Evolutionary conservation across 1,140 invertebrate species (phyloP), one percentile per base, ranked within the genome.

Genomic region (Ostrea denselamellosa): DNA sequence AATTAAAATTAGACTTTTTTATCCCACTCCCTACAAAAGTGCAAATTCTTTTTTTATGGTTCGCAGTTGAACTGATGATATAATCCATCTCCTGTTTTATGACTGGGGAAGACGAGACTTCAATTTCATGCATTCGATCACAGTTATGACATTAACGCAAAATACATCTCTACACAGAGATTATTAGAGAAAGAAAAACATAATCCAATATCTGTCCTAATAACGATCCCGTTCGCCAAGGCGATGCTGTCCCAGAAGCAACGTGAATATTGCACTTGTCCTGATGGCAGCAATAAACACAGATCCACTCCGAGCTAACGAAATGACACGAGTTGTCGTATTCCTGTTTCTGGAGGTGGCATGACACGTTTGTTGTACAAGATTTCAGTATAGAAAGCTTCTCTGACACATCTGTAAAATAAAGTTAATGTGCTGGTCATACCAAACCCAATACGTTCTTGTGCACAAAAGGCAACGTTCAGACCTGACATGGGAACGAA

Each of bases 241-340:
- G 25, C 25, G 68, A 77, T 77, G 25, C 5, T 77, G 68, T 77
- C 14, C 68, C 68, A 25, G 68, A 77, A 77, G 68, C 68, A 2
- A 25, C 28, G 68, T 77, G 68, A 14, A 77, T 77, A 34, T 77
- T 77, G 25, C 68, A 77, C 17, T 77, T 77, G 68, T 77, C 68
- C 25, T 34, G 68, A 10, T 77, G 68, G 28, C 68, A 77, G 25
- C 68, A 77, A 34, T 77, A 77, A 17, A 77, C 68, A 34, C 68
- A 77, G 12, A 77, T 25, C 68, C 68, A 77, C 7, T 25, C 68
- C 0, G 68, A 25, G 9, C 25, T 34, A 9, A 28, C 68, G 1
- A 77, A 12, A 14, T 34, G 25, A 17, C 68, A 77, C 22, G 68
- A 77, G 22, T 25, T 25, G 22, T 77, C 8, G 68, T 77, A 77